Percentiles rank a stretch among this genome's conserved stretches.
These are phyloP conservation scores for Sebastiscus albofasciatus DNA, from an alignment of 2,797 vertebrate genomes.

Conservation along the genomic window DNA sequence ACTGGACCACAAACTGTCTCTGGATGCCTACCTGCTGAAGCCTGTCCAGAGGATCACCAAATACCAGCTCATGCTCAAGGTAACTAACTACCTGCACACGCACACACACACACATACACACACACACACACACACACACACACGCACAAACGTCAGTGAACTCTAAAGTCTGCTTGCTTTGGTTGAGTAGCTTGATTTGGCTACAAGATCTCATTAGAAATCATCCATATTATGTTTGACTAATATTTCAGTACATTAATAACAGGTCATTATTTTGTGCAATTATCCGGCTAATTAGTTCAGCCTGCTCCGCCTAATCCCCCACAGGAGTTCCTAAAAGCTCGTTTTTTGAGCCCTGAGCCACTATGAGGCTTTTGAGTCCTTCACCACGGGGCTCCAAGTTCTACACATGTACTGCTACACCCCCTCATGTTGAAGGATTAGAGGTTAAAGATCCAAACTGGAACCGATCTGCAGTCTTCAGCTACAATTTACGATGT, in stretches of 20 bases:
- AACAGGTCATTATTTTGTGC: not conserved
- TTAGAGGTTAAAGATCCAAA: not conserved
- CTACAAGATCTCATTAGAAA: not conserved
- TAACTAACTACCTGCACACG: constrained; percentile 37
- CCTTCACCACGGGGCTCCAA: not conserved
- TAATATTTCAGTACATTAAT: not conserved
- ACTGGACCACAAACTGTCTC: constrained; percentile 92
- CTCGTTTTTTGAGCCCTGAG: not conserved
- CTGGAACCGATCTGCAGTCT: too few species aligned
- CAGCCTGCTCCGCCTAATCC: not conserved
- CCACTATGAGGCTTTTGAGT: not conserved
- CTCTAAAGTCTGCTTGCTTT: not conserved
- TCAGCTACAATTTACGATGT: not conserved
- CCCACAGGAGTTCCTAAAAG: not conserved
- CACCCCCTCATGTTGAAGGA: not conserved
- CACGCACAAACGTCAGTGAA: not conserved
- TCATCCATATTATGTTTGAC: not conserved
- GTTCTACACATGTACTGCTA: not conserved
- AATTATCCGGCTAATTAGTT: constrained; percentile 5
- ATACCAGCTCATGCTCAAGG: constrained; percentile 94
- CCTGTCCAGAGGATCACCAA: constrained; percentile 96
- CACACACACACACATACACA: not conserved
- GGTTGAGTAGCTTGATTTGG: not conserved
- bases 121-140: too few species aligned
- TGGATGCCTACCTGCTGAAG: constrained; percentile 94